Evolutionary conservation across 2,888 invertebrate genomes (phyloP).

Genomic region (Caenorhabditis drosophilae): DNA sequence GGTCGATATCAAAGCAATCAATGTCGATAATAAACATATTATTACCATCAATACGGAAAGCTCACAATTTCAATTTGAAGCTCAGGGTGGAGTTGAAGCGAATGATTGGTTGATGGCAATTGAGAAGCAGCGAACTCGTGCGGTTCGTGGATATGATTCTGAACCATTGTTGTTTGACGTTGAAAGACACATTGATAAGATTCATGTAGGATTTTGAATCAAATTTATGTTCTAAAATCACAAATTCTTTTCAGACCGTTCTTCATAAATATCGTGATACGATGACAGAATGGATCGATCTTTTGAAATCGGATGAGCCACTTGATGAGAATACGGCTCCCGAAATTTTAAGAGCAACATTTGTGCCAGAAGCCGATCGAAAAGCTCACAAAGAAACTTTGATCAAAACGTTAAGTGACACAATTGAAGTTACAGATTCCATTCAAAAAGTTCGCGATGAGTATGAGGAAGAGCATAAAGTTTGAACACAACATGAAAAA

Average conservation of each 20-base stretch:
- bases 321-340: slow-evolving; percentile 27
- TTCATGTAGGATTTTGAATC: slow-evolving; percentile 26
- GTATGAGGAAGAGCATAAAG: slow-evolving; percentile 30
- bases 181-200: slow-evolving; percentile 42
- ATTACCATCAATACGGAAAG: slow-evolving; percentile 50
- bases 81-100: slow-evolving; percentile 54
- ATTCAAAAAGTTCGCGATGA: slow-evolving; percentile 39
- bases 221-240: background rate
- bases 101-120: slow-evolving; percentile 59
- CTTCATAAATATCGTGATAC: slow-evolving; percentile 54
- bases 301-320: slow-evolving; percentile 22
- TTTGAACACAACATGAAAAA: background rate
- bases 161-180: slow-evolving; percentile 29
- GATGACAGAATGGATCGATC: slow-evolving; percentile 52
- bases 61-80: slow-evolving; percentile 59
- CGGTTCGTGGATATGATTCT: slow-evolving; percentile 12
- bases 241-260: slow-evolving; percentile 26
- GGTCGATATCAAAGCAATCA: slow-evolving; percentile 48
- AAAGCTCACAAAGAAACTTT: slow-evolving; percentile 33
- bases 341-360: slow-evolving; percentile 30
- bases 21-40: slow-evolving; percentile 53
- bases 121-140: slow-evolving; percentile 38
- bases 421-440: slow-evolving; percentile 38
- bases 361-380: slow-evolving; percentile 26
- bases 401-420: slow-evolving; percentile 32